phyloP scores from a whole-genome alignment of 2,797 vertebrate species.

The Pantherophis alleghaniensis region DNA sequence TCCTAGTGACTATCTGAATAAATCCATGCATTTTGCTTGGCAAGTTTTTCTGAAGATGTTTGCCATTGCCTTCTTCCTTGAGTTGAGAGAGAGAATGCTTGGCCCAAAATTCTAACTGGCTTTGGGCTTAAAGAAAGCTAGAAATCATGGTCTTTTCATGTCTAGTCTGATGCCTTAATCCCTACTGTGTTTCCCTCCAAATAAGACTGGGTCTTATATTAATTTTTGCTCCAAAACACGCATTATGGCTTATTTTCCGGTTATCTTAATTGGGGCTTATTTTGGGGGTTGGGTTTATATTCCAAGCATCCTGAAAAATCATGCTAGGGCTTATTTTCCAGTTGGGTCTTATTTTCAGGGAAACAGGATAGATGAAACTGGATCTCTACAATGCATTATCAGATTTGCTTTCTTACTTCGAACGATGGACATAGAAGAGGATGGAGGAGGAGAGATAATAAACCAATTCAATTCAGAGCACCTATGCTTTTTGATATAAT shows the following conservation, averaged over 20 bases:
- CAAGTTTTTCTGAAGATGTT: background rate
- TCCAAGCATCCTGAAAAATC: no score
- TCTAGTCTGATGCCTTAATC: background rate
- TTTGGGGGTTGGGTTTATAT: no score
- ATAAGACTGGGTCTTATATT: no score
- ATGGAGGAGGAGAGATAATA: background rate
- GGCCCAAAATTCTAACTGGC: background rate
- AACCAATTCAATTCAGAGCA: background rate
- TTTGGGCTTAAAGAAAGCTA: background rate
- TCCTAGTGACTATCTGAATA: background rate
- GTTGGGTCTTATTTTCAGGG: no score
- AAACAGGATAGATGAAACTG: background rate
- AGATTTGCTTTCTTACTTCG: background rate
- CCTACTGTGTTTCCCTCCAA: background rate
- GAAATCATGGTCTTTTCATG: background rate
- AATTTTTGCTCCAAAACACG: no score
- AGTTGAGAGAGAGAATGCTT: background rate
- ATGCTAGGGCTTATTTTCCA: no score
- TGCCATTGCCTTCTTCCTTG: background rate
- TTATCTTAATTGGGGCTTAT: no score
- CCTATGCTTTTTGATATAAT: conserved; percentile 9
- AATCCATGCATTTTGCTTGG: background rate
- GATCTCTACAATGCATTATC: background rate
- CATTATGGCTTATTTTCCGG: no score
- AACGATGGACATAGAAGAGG: background rate